These are phyloP conservation scores for Tenthredo notha DNA, from an alignment of 2,888 invertebrate genomes.

Conservation along the genomic window DNA sequence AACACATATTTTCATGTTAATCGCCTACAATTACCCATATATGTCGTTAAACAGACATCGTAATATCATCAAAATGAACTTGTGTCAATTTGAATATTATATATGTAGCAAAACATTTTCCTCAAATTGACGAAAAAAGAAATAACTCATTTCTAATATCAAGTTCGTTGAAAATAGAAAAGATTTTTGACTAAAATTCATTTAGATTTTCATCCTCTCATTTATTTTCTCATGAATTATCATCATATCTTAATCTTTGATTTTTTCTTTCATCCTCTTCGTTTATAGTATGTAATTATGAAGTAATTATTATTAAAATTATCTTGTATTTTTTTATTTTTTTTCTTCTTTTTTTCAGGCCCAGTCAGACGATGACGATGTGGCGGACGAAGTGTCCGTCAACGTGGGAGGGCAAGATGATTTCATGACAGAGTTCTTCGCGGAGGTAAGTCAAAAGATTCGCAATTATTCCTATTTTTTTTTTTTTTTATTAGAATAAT, in stretches of 20 bases:
- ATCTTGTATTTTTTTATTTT: constrained; percentile 3
- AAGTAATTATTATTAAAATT: not conserved
- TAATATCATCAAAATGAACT: not conserved
- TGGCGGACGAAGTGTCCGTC: constrained; percentile 97
- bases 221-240: not conserved
- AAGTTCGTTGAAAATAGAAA: not conserved
- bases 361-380: constrained; percentile 98
- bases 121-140: not conserved
- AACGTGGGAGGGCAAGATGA: constrained; percentile 95
- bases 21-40: not conserved
- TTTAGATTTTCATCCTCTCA: not conserved
- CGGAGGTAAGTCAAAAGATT: constrained; percentile 87
- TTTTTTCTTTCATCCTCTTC: not conserved
- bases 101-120: not conserved
- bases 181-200: not conserved
- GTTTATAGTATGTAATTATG: not conserved
- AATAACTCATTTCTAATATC: not conserved
- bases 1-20: not conserved
- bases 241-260: not conserved
- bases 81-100: not conserved
- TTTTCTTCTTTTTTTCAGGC: constrained; percentile 83
- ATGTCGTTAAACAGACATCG: not conserved
- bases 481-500: not conserved
- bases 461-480: not conserved
- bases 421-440: constrained; percentile 99